phyloP scores from a whole-genome alignment of 2,113 vertebrate genomes.

The Barnardius zonarius region DNA sequence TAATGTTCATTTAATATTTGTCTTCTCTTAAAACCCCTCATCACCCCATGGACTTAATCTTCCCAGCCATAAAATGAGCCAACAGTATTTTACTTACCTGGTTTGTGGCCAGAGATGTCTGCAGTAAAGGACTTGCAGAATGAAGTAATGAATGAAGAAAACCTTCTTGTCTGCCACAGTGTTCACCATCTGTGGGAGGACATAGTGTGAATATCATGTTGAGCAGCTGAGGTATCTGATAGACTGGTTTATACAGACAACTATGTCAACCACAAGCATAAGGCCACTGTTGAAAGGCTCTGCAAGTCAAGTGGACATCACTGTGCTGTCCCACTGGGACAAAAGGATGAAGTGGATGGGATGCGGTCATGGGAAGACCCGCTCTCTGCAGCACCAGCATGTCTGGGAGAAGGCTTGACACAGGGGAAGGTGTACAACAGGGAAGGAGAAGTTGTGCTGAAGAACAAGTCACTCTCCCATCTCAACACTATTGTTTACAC shows the following conservation, averaged over 20 bases:
- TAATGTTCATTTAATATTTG: slow-evolving; percentile 16
- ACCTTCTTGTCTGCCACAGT: not conserved
- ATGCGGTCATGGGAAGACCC: not conserved
- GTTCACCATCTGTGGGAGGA: not conserved
- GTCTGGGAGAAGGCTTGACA: not conserved
- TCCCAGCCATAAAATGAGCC: not conserved
- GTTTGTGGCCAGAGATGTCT: not conserved
- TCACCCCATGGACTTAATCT: not conserved
- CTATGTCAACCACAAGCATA: not conserved
- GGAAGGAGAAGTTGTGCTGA: not conserved
- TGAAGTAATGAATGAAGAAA: slow-evolving; percentile 1
- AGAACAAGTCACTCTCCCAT: not conserved
- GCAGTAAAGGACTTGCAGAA: not conserved
- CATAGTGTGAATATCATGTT: not conserved
- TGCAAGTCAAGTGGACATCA: fast-evolving
- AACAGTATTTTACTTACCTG: not conserved
- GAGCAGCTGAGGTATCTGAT: not conserved
- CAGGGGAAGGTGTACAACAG: fast-evolving
- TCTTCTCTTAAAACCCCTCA: slow-evolving; percentile 12
- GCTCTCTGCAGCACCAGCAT: not conserved
- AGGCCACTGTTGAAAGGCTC: not conserved
- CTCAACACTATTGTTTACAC: not conserved
- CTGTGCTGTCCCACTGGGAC: not conserved
- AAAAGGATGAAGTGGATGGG: not conserved
- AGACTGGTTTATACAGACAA: not conserved